Evolutionary conservation across 2,888 invertebrate genomes (phyloP).

Genomic region (Baronia brevicornis): DNA sequence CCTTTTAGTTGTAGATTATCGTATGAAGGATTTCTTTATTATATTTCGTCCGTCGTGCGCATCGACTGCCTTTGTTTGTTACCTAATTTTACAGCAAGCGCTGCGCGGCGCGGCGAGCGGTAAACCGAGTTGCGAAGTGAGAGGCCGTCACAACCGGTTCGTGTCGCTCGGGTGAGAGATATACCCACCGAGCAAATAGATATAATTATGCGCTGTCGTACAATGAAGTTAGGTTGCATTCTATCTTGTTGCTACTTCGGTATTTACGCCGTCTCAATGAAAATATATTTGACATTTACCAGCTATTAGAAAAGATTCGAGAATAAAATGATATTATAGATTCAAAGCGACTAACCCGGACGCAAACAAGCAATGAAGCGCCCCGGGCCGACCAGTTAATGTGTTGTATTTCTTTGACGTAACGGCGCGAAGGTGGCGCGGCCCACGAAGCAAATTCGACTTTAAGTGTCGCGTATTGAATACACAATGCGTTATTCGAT

Average conservation of each 20-base stretch:
- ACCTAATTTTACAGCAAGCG: slow-evolving; percentile 70
- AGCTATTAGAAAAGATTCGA: too few relatives aligned
- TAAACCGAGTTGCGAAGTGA: slow-evolving; percentile 64
- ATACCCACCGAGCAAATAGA: slow-evolving; percentile 35
- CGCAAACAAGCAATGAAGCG: slow-evolving; percentile 56
- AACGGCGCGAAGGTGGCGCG: slow-evolving; percentile 59
- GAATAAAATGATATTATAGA: slow-evolving; percentile 34
- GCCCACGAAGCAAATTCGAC: slow-evolving; percentile 47
- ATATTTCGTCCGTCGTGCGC: slow-evolving; percentile 46
- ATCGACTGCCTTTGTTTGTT: slow-evolving; percentile 63
- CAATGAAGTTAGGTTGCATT: too few relatives aligned
- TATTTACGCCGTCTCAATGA: too few relatives aligned
- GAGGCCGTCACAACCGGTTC: slow-evolving; percentile 69
- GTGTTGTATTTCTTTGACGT: slow-evolving; percentile 71
- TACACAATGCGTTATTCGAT: slow-evolving; percentile 34
- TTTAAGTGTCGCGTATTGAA: slow-evolving; percentile 37
- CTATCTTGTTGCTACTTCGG: slow-evolving; percentile 30
- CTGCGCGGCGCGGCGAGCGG: slow-evolving; percentile 59
- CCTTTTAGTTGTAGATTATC: slow-evolving; percentile 25
- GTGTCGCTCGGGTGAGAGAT: slow-evolving; percentile 60
- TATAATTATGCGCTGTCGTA: too few relatives aligned
- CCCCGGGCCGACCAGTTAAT: slow-evolving; percentile 62
- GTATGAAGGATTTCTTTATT: slow-evolving; percentile 49
- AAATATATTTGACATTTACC: too few relatives aligned
- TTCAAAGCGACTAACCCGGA: slow-evolving; percentile 64